These are phyloP conservation scores for Phrynocephalus vlangalii DNA, from an alignment of 2,797 vertebrate genomes.

Conservation along the genomic window DNA sequence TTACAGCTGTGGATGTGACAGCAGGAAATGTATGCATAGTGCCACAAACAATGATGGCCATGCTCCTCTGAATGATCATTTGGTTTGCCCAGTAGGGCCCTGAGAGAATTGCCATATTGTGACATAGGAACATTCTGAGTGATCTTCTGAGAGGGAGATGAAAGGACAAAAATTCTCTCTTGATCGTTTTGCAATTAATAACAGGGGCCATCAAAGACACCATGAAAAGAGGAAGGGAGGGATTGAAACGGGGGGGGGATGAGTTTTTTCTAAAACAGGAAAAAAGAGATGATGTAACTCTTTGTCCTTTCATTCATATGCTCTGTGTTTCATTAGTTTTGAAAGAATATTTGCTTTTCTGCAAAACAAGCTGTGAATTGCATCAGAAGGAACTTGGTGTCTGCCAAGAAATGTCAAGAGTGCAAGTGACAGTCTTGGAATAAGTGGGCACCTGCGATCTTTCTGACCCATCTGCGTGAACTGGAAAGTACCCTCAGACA, in stretches of 20 bases:
- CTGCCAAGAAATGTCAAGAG: slow-evolving; percentile 43
- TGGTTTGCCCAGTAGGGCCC: not conserved
- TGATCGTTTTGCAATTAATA: not conserved
- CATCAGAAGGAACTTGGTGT: slow-evolving; percentile 17
- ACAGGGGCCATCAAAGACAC: too few species aligned
- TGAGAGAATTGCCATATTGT: not conserved
- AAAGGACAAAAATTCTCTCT: not conserved
- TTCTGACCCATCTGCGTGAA: not conserved
- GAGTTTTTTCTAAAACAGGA: too few species aligned
- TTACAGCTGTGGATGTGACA: not conserved
- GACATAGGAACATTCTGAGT: not conserved
- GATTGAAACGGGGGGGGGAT: too few species aligned
- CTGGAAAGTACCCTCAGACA: not conserved
- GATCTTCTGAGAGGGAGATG: not conserved
- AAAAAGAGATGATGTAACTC: not conserved
- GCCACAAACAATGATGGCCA: not conserved
- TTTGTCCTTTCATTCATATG: slow-evolving; percentile 65
- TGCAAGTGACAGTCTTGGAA: not conserved
- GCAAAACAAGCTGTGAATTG: slow-evolving; percentile 66
- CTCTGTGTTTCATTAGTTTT: slow-evolving; percentile 65
- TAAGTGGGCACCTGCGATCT: not conserved
- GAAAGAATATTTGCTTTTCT: slow-evolving; percentile 68
- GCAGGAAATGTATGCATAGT: not conserved
- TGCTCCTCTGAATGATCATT: not conserved
- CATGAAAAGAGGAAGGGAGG: too few species aligned